Base-by-base conservation (phyloP, 2,888 invertebrate genomes). In the Drosophila prostipennis region DNA sequence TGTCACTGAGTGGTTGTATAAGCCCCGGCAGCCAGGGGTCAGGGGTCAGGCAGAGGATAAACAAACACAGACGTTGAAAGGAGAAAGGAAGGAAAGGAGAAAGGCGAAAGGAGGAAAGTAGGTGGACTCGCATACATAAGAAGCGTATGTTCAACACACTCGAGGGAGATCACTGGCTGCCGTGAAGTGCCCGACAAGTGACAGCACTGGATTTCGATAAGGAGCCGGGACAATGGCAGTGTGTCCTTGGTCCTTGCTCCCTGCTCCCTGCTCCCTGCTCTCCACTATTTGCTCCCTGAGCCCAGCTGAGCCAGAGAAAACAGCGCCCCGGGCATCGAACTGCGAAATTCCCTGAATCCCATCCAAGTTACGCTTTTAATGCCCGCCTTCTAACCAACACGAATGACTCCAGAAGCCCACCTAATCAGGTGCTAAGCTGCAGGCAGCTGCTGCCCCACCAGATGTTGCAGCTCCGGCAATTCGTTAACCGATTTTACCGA, bases 1-100 rank as follows among this genome's bases (percentile, higher is more conserved):
- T 84, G 84, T 84, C 84, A 84, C 84, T 82, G 87, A 84, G 84
- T 84, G 84, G 87, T 87, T 87, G 80, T 79, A 85, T 85, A 84
- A 87, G 87, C 82, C 53, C 57, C 74, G 11, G 42, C 42, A 42
- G 52, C 39, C 59, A 69, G 52, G 65, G 65, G 51, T 65, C 56
- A 59, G 72, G 49, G 72, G 49, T 69, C 70, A 52, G 70, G 40
- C 34, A 36, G 43, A 34, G 70, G 71, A 39, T 53, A 60, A 57
- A 65, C 54, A 68, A 52, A 58, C 45, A 51, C 39, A 32, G n/a
- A 23, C n/a, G 29, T 23, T 16, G 57, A 1, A 39, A 26, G 10
- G 13, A 1, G 19, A 8, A 13, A 6, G 42, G 19, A 46, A n/a
- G n/a, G 14, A 19, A 23, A 26, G 10, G 46, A 6, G 8, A 3